Percentiles rank a stretch among this genome's conserved stretches.
phyloP scores from a whole-genome alignment of 64 coral and sea anemone species.

The Montipora foliosa region DNA sequence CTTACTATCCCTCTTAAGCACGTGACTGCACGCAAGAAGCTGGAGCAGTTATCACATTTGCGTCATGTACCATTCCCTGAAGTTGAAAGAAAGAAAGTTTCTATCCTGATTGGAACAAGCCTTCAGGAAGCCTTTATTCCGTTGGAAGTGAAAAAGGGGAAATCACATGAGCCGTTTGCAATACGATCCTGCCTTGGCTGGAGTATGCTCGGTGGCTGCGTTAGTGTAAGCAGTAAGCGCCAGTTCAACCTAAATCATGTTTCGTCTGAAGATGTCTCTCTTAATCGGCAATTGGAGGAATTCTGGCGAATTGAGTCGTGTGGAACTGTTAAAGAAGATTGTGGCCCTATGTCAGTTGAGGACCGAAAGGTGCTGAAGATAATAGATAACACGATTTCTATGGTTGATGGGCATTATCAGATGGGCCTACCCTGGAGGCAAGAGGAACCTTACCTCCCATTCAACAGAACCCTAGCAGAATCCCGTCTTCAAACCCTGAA shows the following conservation, averaged over 20 bases:
- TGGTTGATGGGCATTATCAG: conserved; percentile 9
- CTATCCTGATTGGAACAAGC: conserved; percentile 39
- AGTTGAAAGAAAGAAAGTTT: conserved; percentile 50
- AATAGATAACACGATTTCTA: neutral
- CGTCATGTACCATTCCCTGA: conserved; percentile 46
- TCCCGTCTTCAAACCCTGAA: neutral
- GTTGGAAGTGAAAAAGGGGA: conserved; percentile 24
- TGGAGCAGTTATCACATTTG: conserved; percentile 26
- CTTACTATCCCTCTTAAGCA: conserved; percentile 37
- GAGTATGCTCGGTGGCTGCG: conserved; percentile 37
- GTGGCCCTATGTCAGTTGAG: conserved; percentile 1
- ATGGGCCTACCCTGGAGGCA: conserved; percentile 34
- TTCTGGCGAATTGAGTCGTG: conserved; percentile 48
- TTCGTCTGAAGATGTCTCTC: no score
- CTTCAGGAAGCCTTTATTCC: conserved; percentile 38
- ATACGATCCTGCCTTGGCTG: conserved; percentile 47
- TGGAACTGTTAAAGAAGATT: neutral
- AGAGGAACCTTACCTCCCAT: neutral
- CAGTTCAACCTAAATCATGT: no score
- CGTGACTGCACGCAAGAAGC: neutral
- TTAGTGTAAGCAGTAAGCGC: neutral
- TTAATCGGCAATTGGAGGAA: conserved; percentile 23
- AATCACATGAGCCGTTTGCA: conserved; percentile 26
- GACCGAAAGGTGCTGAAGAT: conserved; percentile 19
- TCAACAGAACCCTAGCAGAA: conserved; percentile 3